Conservation (phyloP, 2,888 invertebrate genomes). For the Drosophila silvestris region DNA sequence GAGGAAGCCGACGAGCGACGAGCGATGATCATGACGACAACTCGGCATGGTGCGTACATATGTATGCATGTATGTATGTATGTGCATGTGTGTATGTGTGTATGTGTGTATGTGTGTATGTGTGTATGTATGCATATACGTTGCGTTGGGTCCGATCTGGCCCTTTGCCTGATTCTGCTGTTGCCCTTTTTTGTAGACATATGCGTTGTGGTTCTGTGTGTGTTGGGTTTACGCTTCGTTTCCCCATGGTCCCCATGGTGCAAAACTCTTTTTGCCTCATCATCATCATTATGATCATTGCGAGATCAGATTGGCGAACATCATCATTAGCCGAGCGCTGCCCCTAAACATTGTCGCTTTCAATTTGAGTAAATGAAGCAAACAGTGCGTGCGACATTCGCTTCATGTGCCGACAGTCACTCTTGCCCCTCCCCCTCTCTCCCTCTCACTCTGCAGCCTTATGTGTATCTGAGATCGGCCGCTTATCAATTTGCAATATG, state of each 20-base stretch:
- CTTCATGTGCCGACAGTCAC: slow-evolving; percentile 75
- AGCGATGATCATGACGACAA: slow-evolving; percentile 20
- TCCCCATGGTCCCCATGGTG: slow-evolving; percentile 53
- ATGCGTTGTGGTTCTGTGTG: slow-evolving; percentile 22
- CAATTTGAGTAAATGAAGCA: slow-evolving; percentile 78
- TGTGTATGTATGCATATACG: slow-evolving; percentile 15
- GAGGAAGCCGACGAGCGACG: slow-evolving; percentile 6
- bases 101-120: background rate
- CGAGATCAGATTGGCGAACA: slow-evolving; percentile 54
- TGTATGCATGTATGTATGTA: background rate
- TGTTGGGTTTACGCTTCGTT: slow-evolving; percentile 58
- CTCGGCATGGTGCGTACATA: slow-evolving; percentile 51
- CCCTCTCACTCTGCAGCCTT: background rate
- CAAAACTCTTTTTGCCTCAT: slow-evolving; percentile 29
- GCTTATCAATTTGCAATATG: slow-evolving; percentile 79
- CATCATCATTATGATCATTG: slow-evolving; percentile 17
- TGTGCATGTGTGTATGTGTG: background rate
- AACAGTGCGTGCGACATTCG: slow-evolving; percentile 79
- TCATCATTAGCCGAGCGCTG: slow-evolving; percentile 64
- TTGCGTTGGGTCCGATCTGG: slow-evolving; percentile 10
- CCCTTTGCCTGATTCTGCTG: slow-evolving; percentile 46
- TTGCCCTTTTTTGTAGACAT: slow-evolving; percentile 69
- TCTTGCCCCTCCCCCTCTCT: background rate
- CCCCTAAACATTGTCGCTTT: slow-evolving; percentile 73
- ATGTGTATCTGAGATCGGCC: slow-evolving; percentile 42